Conservation (phyloP, 2,113 vertebrate species). For the Myanophis thanlyinensis region DNA sequence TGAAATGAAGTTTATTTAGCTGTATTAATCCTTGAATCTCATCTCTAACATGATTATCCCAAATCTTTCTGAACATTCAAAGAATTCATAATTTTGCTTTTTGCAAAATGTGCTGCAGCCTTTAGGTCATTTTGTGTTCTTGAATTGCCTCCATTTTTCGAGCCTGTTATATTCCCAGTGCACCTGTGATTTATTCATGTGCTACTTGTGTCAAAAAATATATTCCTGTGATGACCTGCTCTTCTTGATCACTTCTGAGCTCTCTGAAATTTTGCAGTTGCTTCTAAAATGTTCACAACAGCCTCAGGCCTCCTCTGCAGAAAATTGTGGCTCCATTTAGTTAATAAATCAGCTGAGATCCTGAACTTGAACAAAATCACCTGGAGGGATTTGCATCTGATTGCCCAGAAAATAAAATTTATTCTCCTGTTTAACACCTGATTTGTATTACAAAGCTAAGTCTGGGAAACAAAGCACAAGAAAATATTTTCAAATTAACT, state of each 20-base stretch:
- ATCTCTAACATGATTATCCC: background rate
- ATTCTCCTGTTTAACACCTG: slow-evolving; percentile 6
- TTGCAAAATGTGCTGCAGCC: background rate
- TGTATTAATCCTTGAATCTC: background rate
- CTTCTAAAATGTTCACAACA: background rate
- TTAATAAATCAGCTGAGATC: slow-evolving; percentile 2
- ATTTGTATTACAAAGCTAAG: slow-evolving; percentile 42
- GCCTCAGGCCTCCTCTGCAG: background rate
- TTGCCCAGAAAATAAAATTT: slow-evolving; percentile 31
- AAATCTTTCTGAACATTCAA: background rate
- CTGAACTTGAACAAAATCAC: slow-evolving; percentile 11
- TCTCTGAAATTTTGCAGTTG: slow-evolving; percentile 1
- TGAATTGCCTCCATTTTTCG: background rate
- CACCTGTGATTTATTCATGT: background rate
- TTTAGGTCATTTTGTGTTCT: background rate
- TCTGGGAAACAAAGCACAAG: slow-evolving; percentile 29
- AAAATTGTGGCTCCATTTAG: background rate
- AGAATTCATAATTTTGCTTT: background rate
- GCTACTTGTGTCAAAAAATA: background rate
- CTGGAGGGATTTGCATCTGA: background rate
- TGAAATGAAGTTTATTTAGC: background rate
- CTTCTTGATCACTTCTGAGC: background rate
- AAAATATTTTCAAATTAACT: slow-evolving; percentile 59
- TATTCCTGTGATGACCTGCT: slow-evolving; percentile 5
- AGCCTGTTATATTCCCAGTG: background rate